Conservation (phyloP, 2,888 invertebrate species). For the Lissocephala sabroskyi region DNA sequence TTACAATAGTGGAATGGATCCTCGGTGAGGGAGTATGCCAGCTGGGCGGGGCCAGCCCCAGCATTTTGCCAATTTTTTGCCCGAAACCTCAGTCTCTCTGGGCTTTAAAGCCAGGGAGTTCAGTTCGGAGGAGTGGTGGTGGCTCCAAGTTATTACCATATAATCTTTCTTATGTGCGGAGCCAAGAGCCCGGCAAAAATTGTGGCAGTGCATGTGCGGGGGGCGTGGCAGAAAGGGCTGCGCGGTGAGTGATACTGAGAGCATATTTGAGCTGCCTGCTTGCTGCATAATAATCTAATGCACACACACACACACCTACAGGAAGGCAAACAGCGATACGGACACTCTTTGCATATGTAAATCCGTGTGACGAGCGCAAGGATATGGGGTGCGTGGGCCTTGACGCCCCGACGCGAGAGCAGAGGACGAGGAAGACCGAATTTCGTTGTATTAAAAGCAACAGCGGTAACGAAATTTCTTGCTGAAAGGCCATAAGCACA, state of each 20-base stretch:
- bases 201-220: conserved; percentile 31
- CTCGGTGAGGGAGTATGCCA: too few species aligned
- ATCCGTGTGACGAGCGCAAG: conserved; percentile 3
- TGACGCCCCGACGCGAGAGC: too few species aligned
- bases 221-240: neutral
- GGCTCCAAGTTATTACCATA: too few species aligned
- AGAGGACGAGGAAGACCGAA: conserved; percentile 11
- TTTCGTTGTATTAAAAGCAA: conserved; percentile 34
- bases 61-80: too few species aligned
- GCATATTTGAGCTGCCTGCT: conserved; percentile 35
- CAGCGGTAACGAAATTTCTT: conserved; percentile 21
- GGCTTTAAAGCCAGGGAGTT: too few species aligned
- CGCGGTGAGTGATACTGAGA: conserved; percentile 16
- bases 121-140: too few species aligned
- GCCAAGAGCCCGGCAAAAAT: conserved; percentile 16
- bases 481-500: conserved; percentile 8
- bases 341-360: conserved; percentile 1
- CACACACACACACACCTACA: conserved; percentile 8
- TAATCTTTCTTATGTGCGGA: too few species aligned
- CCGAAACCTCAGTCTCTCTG: too few species aligned
- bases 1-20: too few species aligned
- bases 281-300: conserved; percentile 39
- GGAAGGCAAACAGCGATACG: neutral
- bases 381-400: conserved; percentile 10
- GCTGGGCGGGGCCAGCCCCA: too few species aligned